A percentile compares a stretch with the other conserved stretches of the same genome.
Evolutionary conservation across 2,797 vertebrate genomes (phyloP).

Genomic region (Peromyscus aztecus): DNA sequence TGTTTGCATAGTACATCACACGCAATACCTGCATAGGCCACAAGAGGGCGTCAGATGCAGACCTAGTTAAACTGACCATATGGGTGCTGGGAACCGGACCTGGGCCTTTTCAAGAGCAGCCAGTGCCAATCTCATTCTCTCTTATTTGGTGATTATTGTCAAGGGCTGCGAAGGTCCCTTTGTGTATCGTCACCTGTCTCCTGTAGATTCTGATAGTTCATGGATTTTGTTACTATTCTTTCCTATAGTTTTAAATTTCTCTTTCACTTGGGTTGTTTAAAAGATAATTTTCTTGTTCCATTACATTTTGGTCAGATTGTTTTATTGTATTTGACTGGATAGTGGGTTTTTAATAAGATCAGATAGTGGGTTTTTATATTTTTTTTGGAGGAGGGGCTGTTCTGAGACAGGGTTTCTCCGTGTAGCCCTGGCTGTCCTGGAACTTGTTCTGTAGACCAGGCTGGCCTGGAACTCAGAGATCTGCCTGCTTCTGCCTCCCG

Average conservation of each 20-base stretch:
- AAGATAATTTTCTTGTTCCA: conserved; percentile 46
- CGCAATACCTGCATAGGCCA: background rate
- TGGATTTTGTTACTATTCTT: conserved; percentile 8
- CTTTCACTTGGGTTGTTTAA: conserved; percentile 14
- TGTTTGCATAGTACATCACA: background rate
- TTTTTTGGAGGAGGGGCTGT: too few relatives aligned
- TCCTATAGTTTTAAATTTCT: background rate
- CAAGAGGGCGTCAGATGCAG: background rate
- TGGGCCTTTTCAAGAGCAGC: background rate
- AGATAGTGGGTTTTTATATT: too few relatives aligned
- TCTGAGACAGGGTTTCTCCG: background rate
- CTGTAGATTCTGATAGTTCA: background rate
- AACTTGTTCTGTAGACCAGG: background rate
- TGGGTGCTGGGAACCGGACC: background rate
- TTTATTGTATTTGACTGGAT: background rate
- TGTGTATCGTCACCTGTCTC: background rate
- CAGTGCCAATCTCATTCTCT: background rate
- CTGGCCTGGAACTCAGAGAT: background rate
- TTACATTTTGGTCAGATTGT: conserved; percentile 8
- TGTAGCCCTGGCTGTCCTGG: background rate
- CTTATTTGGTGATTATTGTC: conserved; percentile 22
- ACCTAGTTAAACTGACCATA: background rate
- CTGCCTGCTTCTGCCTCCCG: background rate
- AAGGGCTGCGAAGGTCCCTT: background rate
- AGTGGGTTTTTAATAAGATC: too few relatives aligned